Evolutionary conservation across 2,113 vertebrate species (phyloP).

Genomic region (Oreochromis niloticus): DNA sequence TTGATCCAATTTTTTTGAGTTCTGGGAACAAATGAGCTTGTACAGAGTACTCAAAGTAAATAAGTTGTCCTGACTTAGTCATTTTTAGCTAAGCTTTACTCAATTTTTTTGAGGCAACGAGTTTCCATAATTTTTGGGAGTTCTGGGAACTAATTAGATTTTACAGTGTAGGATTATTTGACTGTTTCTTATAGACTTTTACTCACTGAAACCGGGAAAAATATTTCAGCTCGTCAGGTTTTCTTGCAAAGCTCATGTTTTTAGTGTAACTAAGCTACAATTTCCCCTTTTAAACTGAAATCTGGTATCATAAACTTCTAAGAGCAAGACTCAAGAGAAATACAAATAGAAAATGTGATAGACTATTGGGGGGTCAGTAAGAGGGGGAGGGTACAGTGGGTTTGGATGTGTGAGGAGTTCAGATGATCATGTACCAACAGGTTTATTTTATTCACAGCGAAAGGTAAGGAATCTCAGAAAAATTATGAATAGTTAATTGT

Average conservation of each 20-base stretch:
- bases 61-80: too few species aligned
- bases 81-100: too few species aligned
- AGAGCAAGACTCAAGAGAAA: rapidly evolving
- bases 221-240: neutral
- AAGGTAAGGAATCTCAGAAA: neutral
- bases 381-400: neutral
- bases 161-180: neutral
- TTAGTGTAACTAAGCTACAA: rapidly evolving
- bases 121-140: too few species aligned
- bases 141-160: too few species aligned
- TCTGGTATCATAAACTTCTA: neutral
- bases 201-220: neutral
- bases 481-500: neutral
- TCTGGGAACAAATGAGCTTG: too few species aligned
- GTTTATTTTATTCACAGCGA: neutral
- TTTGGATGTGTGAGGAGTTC: neutral
- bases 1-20: too few species aligned
- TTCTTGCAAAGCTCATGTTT: neutral
- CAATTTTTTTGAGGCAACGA: too few species aligned
- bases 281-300: neutral
- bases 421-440: neutral
- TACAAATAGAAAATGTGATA: neutral
- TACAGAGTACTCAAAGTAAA: too few species aligned
- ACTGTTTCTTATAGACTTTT: neutral
- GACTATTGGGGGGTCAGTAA: neutral